phyloP scores from a whole-genome alignment of 1,140 invertebrate species.

The Conus ventricosus region DNA sequence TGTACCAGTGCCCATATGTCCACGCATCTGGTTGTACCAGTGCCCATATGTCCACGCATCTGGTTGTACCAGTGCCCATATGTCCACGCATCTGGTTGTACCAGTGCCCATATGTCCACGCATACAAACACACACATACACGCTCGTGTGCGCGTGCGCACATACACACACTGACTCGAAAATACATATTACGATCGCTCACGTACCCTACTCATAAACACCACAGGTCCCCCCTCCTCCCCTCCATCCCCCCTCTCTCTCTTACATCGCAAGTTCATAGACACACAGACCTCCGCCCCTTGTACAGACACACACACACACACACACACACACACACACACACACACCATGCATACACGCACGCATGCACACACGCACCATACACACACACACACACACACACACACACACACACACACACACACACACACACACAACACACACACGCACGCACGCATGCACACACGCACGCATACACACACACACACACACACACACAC shows the following conservation, averaged over 20 bases:
- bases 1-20: too few relatives aligned
- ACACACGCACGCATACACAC: neutral
- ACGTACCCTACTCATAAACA: neutral
- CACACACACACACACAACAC: neutral
- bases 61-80: too few relatives aligned
- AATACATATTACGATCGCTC: neutral
- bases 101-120: too few relatives aligned
- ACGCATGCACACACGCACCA: neutral
- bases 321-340: constrained; percentile 7
- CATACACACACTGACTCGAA: neutral
- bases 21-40: too few relatives aligned
- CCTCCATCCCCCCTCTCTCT: neutral
- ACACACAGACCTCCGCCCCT: neutral
- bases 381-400: too few relatives aligned
- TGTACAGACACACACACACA: neutral
- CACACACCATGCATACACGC: neutral
- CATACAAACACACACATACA: constrained; percentile 9
- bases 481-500: constrained; percentile 8
- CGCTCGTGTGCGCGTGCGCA: neutral
- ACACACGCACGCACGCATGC: neutral
- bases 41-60: too few relatives aligned
- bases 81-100: too few relatives aligned
- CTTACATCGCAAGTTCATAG: neutral
- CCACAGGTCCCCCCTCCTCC: neutral
- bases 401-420: too few relatives aligned